A percentile compares a stretch with the other conserved stretches of the same genome.
Conservation (phyloP, 2,113 vertebrate species). For the Oreotragus oreotragus region DNA sequence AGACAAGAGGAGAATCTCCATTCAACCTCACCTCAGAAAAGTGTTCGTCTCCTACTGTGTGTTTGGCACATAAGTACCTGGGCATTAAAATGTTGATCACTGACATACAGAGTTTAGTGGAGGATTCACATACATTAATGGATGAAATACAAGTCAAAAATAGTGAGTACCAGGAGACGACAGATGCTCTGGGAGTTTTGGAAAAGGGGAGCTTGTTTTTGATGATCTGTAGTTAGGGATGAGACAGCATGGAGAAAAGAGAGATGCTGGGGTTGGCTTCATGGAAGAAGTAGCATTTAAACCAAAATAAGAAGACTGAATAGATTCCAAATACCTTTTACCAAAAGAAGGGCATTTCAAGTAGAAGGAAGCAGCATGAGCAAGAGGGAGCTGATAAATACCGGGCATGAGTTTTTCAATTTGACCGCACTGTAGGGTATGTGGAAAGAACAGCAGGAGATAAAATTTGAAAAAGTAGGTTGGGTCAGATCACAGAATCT, state of each 20-base stretch:
- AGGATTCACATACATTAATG: background rate
- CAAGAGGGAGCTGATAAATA: background rate
- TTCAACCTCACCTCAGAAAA: background rate
- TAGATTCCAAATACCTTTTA: background rate
- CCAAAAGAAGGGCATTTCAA: background rate
- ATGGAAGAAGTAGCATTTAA: background rate
- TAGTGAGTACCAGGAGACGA: background rate
- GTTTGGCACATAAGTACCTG: background rate
- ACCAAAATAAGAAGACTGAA: background rate
- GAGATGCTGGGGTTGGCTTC: background rate
- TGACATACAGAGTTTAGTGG: background rate
- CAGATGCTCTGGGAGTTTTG: background rate
- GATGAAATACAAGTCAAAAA: background rate
- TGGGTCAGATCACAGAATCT: background rate
- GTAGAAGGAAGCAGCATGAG: background rate
- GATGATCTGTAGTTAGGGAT: background rate
- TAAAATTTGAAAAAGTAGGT: background rate
- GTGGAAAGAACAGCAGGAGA: background rate
- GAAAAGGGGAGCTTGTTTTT: background rate
- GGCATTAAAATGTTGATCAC: background rate
- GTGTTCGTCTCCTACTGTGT: background rate
- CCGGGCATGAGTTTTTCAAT: background rate
- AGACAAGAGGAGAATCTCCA: background rate
- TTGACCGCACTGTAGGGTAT: background rate
- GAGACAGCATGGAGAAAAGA: background rate